Evolutionary conservation across 2,888 invertebrate genomes (phyloP).

Genomic region (Lepetodrilus schrolli): DNA sequence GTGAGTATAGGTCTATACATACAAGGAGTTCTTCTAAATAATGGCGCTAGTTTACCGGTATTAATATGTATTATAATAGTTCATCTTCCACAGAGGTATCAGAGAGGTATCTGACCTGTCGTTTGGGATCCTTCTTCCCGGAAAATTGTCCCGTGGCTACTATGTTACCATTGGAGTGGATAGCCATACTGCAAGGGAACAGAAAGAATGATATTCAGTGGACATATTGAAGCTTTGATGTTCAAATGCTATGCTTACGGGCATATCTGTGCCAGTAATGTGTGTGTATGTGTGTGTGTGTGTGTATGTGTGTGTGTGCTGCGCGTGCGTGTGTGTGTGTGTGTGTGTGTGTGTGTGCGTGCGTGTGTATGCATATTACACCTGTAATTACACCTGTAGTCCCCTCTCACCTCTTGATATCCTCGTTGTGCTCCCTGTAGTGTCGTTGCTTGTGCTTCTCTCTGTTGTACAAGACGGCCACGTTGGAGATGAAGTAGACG

Average conservation of each 20-base stretch:
- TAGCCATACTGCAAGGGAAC: slow-evolving; percentile 61
- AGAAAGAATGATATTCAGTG: too few species aligned
- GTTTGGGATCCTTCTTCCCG: slow-evolving; percentile 40
- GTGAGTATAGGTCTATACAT: neutral
- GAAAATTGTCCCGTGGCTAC: slow-evolving; percentile 68
- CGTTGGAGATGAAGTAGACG: slow-evolving; percentile 67
- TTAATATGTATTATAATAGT: neutral
- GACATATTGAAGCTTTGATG: too few species aligned
- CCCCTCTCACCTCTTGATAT: slow-evolving; percentile 66
- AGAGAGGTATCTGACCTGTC: neutral
- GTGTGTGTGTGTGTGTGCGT: too few species aligned
- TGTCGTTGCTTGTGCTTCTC: slow-evolving; percentile 65
- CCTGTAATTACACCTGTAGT: too few species aligned
- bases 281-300: too few species aligned
- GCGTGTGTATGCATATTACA: too few species aligned
- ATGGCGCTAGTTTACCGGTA: too few species aligned
- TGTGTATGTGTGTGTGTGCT: too few species aligned
- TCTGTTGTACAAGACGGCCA: slow-evolving; percentile 64
- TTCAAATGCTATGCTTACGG: too few species aligned
- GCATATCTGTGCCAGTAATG: too few species aligned
- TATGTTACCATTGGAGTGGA: slow-evolving; percentile 65
- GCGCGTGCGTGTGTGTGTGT: too few species aligned
- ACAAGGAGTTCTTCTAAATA: too few species aligned
- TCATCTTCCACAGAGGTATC: neutral
- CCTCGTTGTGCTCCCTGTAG: slow-evolving; percentile 71